A percentile compares a stretch with the other conserved stretches of the same genome.
Evolutionary conservation across 2,888 invertebrate genomes (phyloP).

Genomic region (Conomelus anceps): DNA sequence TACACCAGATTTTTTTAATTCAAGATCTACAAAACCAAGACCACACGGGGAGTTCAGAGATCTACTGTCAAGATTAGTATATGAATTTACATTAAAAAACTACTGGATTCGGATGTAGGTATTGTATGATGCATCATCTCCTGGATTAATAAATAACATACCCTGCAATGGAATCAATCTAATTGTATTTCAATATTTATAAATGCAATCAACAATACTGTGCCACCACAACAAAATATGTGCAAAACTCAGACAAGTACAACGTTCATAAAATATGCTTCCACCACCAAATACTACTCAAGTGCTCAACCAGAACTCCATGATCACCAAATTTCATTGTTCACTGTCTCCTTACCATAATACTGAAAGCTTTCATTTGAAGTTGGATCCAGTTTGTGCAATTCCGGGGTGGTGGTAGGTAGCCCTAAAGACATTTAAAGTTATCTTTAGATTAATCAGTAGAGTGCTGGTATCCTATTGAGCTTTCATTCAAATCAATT

Average conservation of each 20-base stretch:
- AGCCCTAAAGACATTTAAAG: neutral
- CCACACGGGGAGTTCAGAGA: neutral
- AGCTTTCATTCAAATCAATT: no score
- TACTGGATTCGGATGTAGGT: neutral
- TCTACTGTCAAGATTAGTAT: neutral
- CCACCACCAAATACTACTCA: neutral
- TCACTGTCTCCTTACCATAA: neutral
- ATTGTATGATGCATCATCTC: neutral
- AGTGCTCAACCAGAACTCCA: neutral
- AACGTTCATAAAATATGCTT: neutral
- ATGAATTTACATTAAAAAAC: neutral
- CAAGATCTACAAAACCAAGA: neutral
- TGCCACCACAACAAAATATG: neutral
- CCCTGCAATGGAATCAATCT: neutral
- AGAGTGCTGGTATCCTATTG: no score
- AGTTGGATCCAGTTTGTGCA: neutral
- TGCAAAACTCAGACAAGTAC: neutral
- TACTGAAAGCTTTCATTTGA: neutral
- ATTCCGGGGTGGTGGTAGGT: neutral
- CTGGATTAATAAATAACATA: neutral
- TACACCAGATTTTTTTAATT: neutral
- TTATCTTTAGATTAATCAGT: neutral
- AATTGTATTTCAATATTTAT: neutral
- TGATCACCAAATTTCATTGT: neutral
- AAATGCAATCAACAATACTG: neutral